Evolutionary conservation across 37 sponge, comb jelly and placozoan genomes (phyloP).

Genomic region (Chondrilla cf. caribensis): DNA sequence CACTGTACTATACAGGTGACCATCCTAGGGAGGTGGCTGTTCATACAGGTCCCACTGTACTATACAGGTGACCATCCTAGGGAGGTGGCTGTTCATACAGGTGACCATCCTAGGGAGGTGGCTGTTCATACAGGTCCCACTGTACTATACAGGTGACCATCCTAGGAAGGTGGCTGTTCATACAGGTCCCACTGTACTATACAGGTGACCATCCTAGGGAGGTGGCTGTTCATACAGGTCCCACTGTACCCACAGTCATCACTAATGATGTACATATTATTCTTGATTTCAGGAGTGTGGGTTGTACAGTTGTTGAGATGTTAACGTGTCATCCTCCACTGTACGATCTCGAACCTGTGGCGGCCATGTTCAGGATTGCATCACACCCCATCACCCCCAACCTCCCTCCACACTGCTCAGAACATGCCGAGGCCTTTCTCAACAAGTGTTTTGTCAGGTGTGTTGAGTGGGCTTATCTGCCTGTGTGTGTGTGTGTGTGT

Average conservation of each 20-base stretch:
- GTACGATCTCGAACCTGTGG: slow-evolving; percentile 90
- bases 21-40: too few species aligned
- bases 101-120: too few species aligned
- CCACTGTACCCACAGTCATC: neutral
- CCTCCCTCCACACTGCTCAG: slow-evolving; percentile 80
- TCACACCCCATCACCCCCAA: slow-evolving; percentile 43
- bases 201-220: too few species aligned
- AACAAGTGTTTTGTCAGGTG: slow-evolving; percentile 67
- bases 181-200: too few species aligned
- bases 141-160: too few species aligned
- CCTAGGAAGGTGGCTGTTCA: too few species aligned
- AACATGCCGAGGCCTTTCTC: slow-evolving; percentile 66
- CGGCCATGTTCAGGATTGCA: slow-evolving; percentile 96
- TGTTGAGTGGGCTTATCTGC: neutral
- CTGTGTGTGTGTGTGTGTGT: slow-evolving; percentile 9
- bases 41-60: too few species aligned
- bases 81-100: too few species aligned
- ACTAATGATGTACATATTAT: neutral
- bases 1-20: too few species aligned
- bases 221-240: too few species aligned
- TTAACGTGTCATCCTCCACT: slow-evolving; percentile 87
- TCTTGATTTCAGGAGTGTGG: slow-evolving; percentile 69
- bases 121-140: too few species aligned
- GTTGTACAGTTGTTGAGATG: slow-evolving; percentile 94
- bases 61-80: too few species aligned